Base-by-base conservation (phyloP, 2,113 vertebrate species). In the Falco punctatus region DNA sequence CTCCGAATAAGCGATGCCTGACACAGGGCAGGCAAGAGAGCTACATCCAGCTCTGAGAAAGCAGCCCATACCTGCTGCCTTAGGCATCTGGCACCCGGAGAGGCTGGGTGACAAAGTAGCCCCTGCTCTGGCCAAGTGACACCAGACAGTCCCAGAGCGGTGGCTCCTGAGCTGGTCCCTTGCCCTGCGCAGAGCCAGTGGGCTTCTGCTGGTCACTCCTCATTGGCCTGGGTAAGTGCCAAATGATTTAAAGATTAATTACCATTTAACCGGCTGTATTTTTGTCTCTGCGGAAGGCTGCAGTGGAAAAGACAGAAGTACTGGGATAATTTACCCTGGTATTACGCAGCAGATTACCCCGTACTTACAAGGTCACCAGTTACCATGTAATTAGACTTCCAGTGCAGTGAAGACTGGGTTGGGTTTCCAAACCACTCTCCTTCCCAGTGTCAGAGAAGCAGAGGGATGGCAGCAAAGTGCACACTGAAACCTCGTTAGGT, bases 241-340 rank as follows among this genome's bases (percentile, higher is more conserved):
- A 81, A 42, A 28, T 23, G 75, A 89, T 94, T 96, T 85, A 90
- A 64, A 94, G 94, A 92, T 96, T 95, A 97, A 97, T 96, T 88
- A 66, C 84, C 19, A 0, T 62, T 94, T 96, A 90, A 62, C 61
- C 0, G 3, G 23, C 75, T 62, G 28, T 44, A 32, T 82, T 94
- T 95, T 70, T 58, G 55, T 88, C 80, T 90, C 89, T 62, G 48
- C 1, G 6, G 86, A 94, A 86, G 75, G 69, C 90, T 95, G 77
- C 38, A 52, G 84, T 38, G 70, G 58, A 77, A 88, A 94, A 94
- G 88, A 73, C 70, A 95, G 92, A 91, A 89, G 81, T 73, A 59
- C n/a, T 62, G 81, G 86, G 89, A 93, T 96, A 90, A 95, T 97
- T 96, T 92, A 88, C 81, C 82, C 52, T 87, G 66, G 84, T 70